Base-by-base conservation (phyloP, 2,888 invertebrate species). In the Junonia oenone region DNA sequence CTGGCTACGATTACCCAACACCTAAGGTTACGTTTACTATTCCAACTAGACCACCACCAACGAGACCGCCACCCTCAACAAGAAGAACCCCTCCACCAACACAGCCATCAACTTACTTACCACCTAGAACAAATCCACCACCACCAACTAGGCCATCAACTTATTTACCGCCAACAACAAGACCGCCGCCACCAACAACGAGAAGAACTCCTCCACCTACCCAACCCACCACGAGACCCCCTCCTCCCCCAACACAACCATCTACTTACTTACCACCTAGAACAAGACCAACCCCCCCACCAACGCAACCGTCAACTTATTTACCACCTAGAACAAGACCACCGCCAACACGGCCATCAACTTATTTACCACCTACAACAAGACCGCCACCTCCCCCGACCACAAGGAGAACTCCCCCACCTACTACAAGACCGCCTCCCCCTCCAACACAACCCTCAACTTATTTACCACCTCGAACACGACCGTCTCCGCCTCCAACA, bases 1-100 rank as follows among this genome's bases (percentile, higher is more conserved):
- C 66, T 13, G 67, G 66, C 9, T 69, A 69, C 47, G 61, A 59
- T 45, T 69, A 67, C 38, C 65, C 63, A 6, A 64, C 63, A n/a
- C 66, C 66, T 31, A 63, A 56, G 43, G 50, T 64, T 14, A 40
- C 61, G 15, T 66, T 65, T 26, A 65, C 63, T 11, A 47, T 63
- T 15, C 62, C 64, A 1, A 56, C 61, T n/a, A 50, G 55, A 48
- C 51, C 56, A 56, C 61, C 50, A 40, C 47, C 54, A 8, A 29
- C 29, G 11, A 29, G 29, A 29, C n/a, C n/a, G n/a, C n/a, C 22
- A 9, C 50, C 59, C 1, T 38, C 59, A 6, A 46, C 54, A n/a
- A 46, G 47, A 48, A 31, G 31, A 49, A 56, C 60, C 49, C 51
- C 40, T 0, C 43, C 54, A 48, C 31, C 46, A 2, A 40, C 29